Conservation (phyloP, 2,797 vertebrate genomes). For the Martes flavigula region DNA sequence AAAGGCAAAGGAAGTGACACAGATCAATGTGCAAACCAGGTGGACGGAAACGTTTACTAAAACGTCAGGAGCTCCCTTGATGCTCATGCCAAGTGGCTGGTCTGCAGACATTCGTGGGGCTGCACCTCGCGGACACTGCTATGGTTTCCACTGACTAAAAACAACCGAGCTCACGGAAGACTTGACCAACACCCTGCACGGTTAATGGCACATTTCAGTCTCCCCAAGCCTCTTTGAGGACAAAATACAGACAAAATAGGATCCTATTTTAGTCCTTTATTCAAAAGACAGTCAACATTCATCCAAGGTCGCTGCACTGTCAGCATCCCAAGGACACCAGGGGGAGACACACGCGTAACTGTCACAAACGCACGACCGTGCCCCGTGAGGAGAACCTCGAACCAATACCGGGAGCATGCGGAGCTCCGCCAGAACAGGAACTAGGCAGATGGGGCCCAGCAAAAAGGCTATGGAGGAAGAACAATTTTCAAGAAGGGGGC, state of each 20-base stretch:
- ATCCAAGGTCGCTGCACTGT: not conserved
- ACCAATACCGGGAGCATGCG: not conserved
- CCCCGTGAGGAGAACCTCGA: fast-evolving
- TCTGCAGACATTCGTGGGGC: not conserved
- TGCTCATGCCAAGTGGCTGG: not conserved
- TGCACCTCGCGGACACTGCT: not conserved
- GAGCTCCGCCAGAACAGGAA: not conserved
- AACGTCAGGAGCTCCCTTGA: not conserved
- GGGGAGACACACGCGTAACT: not conserved
- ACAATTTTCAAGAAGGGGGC: not conserved
- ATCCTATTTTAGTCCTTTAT: not conserved
- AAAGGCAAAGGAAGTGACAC: not conserved
- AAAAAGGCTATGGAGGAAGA: not conserved
- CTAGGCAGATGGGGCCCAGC: not conserved
- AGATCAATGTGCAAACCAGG: not conserved
- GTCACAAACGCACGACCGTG: too few species aligned
- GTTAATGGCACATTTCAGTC: not conserved
- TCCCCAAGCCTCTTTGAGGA: not conserved
- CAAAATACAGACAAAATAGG: not conserved
- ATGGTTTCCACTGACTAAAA: not conserved
- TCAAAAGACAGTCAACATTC: not conserved
- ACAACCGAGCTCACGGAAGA: not conserved
- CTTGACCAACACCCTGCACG: not conserved
- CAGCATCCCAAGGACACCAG: not conserved
- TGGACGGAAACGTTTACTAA: not conserved